phyloP scores from a whole-genome alignment of 2,888 invertebrate species.

The Hedychridium roseum region DNA sequence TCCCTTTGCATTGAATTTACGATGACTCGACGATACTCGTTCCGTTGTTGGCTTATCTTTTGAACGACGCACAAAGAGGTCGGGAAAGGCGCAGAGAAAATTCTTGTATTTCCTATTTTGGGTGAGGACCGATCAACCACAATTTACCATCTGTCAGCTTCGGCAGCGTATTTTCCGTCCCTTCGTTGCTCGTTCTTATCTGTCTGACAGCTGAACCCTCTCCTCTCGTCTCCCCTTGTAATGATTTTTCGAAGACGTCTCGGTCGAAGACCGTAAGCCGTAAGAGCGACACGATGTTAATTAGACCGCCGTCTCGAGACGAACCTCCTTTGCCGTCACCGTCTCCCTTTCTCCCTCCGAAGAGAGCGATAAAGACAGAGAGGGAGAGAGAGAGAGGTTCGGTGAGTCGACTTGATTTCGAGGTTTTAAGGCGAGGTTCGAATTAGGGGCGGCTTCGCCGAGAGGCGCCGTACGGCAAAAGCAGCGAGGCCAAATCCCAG shows the following conservation, averaged over 20 bases:
- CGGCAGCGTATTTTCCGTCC: slow-evolving; percentile 24
- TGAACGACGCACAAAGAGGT: too few relatives aligned
- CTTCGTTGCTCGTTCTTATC: slow-evolving; percentile 14
- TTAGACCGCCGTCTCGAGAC: slow-evolving; percentile 55
- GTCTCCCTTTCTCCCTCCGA: background rate
- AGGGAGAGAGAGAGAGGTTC: slow-evolving; percentile 44
- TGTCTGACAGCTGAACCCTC: slow-evolving; percentile 14
- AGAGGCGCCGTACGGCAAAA: slow-evolving; percentile 32
- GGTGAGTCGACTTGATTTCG: slow-evolving; percentile 62
- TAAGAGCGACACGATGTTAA: slow-evolving; percentile 61
- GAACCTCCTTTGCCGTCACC: slow-evolving; percentile 28
- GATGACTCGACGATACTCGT: slow-evolving; percentile 11
- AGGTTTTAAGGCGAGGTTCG: slow-evolving; percentile 54
- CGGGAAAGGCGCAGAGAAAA: too few relatives aligned
- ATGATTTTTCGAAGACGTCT: slow-evolving; percentile 51
- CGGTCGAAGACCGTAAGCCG: slow-evolving; percentile 31
- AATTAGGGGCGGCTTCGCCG: slow-evolving; percentile 45
- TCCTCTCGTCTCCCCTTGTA: slow-evolving; percentile 27
- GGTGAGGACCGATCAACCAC: too few relatives aligned
- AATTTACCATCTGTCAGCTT: too few relatives aligned
- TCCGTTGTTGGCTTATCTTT: too few relatives aligned
- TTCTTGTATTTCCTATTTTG: too few relatives aligned
- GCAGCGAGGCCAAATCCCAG: slow-evolving; percentile 53
- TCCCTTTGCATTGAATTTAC: too few relatives aligned
- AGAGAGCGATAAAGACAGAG: too few relatives aligned